Base-by-base conservation (phyloP, 2,888 invertebrate genomes). In the Amphipoea oculea region DNA sequence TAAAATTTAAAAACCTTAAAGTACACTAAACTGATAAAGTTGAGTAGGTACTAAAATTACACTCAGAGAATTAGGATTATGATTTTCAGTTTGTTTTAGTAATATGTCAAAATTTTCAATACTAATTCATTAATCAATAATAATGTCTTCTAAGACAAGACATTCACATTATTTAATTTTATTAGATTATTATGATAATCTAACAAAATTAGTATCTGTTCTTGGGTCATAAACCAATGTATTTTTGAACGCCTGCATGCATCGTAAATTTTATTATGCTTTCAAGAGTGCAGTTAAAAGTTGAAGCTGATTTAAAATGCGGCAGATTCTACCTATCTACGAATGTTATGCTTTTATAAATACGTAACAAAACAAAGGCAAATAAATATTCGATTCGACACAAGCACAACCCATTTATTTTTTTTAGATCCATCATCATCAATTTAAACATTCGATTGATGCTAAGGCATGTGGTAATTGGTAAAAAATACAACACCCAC, bases 211-310 rank as follows among this genome's bases (percentile, higher is more conserved):
- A 65, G 29, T 76, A 78, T 73, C 73, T 70, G 51, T 76, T 85
- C 79, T 84, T 79, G 68, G 83, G 84, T 87, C 85, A 86, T 89
- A 90, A 89, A 89, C 84, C 86, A 79, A 83, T 86, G 63, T 83
- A 85, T 88, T 88, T 90, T 86, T 86, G 83, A 86, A 86, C 86
- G 87, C 86, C 88, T 88, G 88, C 88, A 85, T 85, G 84, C 87
- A 74, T 89, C 92, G 87, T 92, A 92, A 90, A 91, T 83, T 92
- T 91, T 92, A 91, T 87, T 82, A 86, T 87, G 86, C 86, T 89
- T 86, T 90, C 83, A 86, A 89, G 86, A 69, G 79, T 85, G 88
- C 84, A 86, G 89, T 90, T 89, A 90, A 89, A 86, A 84, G 81
- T 85, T 88, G 79, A 82, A 86, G 72, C 79, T 82, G 84, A 85